Percentiles rank a stretch among this genome's conserved stretches.
Evolutionary conservation across 2,113 vertebrate species (phyloP).

Genomic region (Vombatus ursinus): DNA sequence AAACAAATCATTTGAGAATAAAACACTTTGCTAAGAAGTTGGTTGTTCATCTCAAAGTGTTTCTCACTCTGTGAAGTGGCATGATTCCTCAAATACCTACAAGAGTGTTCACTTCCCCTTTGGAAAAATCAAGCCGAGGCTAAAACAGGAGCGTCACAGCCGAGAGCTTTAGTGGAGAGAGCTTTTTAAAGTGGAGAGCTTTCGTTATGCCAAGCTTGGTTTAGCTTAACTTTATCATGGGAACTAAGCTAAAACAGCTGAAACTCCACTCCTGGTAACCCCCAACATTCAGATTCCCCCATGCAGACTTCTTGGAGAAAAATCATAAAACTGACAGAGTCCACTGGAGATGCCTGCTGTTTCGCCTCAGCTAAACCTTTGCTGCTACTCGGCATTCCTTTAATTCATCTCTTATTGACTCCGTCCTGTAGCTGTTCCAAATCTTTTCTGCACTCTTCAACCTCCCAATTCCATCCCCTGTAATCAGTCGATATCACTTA

Average conservation of each 20-base stretch:
- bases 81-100: neutral
- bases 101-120: neutral
- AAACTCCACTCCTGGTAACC: neutral
- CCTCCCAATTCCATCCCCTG: neutral
- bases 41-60: neutral
- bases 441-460: neutral
- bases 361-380: neutral
- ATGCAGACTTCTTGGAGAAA: neutral
- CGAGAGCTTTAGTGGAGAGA: neutral
- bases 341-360: neutral
- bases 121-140: neutral
- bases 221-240: neutral
- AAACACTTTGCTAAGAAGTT: neutral
- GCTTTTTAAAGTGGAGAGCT: neutral
- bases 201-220: neutral
- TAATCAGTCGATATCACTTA: neutral
- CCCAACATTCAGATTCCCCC: neutral
- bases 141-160: neutral
- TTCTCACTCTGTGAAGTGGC: neutral
- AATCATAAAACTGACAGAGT: neutral
- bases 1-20: neutral
- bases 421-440: neutral
- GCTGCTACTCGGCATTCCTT: neutral
- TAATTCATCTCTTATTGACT: neutral
- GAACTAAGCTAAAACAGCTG: neutral